Evolutionary conservation across 1,140 invertebrate genomes (phyloP).

Genomic region (Brachionus rotundiformis): DNA sequence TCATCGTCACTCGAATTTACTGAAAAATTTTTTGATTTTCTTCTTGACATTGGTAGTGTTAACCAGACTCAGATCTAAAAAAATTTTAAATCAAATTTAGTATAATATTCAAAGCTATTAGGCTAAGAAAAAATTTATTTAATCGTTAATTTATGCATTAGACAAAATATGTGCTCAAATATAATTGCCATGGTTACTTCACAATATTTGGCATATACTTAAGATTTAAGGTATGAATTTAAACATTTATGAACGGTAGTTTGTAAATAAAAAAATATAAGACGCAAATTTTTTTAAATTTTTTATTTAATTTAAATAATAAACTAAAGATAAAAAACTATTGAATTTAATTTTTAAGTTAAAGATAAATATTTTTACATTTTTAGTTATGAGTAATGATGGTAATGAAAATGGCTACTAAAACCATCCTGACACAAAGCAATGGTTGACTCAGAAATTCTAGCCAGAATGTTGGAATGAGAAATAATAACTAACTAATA

Average conservation of each 20-base stretch:
- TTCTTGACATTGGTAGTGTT: background rate
- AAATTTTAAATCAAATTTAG: background rate
- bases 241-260: background rate
- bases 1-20: slow-evolving; percentile 5
- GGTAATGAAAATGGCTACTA: no score
- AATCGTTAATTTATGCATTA: slow-evolving; percentile 24
- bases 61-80: background rate
- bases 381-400: no score
- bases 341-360: no score
- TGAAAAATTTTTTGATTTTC: background rate
- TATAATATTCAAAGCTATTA: background rate
- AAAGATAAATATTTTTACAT: no score
- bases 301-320: background rate
- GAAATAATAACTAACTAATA: no score
- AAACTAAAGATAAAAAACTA: no score
- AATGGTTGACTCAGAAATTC: no score
- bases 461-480: no score
- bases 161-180: slow-evolving; percentile 18
- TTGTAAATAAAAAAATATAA: background rate
- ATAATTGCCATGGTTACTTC: background rate
- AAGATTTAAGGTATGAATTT: background rate
- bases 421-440: no score
- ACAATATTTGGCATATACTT: background rate
- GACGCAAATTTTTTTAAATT: background rate
- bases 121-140: background rate